Percentiles rank a stretch among this genome's conserved stretches.
These are phyloP conservation scores for Zingel zingel DNA, from an alignment of 2,113 vertebrate species.

Conservation along the genomic window DNA sequence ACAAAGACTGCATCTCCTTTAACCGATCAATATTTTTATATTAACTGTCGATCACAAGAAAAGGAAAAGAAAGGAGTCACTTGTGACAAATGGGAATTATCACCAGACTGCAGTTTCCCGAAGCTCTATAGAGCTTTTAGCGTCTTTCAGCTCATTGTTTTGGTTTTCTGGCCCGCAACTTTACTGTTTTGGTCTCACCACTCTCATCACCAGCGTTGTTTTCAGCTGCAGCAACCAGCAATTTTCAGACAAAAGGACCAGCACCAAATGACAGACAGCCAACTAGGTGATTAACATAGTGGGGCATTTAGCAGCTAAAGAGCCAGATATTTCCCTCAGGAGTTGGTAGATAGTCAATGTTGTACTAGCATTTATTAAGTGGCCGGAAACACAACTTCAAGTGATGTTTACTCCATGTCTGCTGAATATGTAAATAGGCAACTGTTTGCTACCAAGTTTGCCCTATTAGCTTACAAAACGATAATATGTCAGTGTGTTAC, in stretches of 20 bases:
- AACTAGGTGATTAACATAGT: neutral
- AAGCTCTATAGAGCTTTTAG: neutral
- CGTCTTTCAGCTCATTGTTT: neutral
- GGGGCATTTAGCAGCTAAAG: neutral
- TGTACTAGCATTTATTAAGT: neutral
- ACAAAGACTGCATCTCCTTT: neutral
- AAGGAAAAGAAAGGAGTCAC: neutral
- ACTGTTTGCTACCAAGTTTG: neutral
- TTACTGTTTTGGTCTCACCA: neutral
- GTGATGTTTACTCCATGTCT: neutral
- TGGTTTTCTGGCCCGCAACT: neutral
- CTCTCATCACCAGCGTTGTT: neutral
- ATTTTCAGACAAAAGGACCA: neutral
- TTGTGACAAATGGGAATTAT: neutral
- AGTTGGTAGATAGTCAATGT: too few relatives aligned
- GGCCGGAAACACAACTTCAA: neutral
- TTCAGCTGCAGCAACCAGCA: too few relatives aligned
- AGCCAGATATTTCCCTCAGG: neutral
- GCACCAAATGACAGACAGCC: neutral
- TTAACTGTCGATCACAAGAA: neutral
- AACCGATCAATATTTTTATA: conserved; percentile 6
- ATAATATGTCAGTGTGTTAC: neutral
- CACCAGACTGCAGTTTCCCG: neutral
- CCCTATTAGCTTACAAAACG: neutral
- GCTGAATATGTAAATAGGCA: neutral